These are phyloP conservation scores for Andricus curvator DNA, from an alignment of 2,888 invertebrate genomes.

Conservation along the genomic window DNA sequence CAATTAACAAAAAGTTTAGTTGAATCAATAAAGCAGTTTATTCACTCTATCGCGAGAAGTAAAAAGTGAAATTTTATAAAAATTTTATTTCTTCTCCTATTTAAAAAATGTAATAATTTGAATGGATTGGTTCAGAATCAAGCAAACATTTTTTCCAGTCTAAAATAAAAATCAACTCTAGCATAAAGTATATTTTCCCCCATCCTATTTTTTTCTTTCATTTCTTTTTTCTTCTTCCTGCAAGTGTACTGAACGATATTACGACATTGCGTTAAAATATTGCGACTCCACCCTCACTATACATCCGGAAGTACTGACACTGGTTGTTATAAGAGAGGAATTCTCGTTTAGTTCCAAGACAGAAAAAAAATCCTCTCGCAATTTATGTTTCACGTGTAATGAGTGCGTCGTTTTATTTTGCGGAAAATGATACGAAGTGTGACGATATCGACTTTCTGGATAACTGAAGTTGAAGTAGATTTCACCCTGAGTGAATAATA, in stretches of 20 bases:
- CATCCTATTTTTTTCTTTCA: not conserved
- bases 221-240: not conserved
- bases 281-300: constrained; percentile 44
- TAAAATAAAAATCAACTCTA: not conserved
- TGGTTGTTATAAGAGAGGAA: constrained; percentile 39
- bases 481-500: constrained; percentile 22
- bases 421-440: constrained; percentile 45
- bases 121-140: too few species aligned
- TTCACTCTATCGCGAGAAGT: too few species aligned
- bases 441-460: constrained; percentile 23
- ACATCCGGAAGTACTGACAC: not conserved
- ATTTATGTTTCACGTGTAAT: constrained; percentile 39
- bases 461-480: constrained; percentile 5
- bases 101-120: too few species aligned
- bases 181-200: not conserved
- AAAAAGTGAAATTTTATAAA: too few species aligned
- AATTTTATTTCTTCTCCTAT: too few species aligned
- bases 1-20: too few species aligned
- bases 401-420: constrained; percentile 42
- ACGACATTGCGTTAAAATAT: constrained; percentile 54
- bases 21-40: too few species aligned
- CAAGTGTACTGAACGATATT: constrained; percentile 52
- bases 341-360: constrained; percentile 48
- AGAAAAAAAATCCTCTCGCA: constrained; percentile 41
- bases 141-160: too few species aligned